These are phyloP conservation scores for Eupeodes latifasciatus DNA, from an alignment of 2,888 invertebrate genomes.

Conservation along the genomic window DNA sequence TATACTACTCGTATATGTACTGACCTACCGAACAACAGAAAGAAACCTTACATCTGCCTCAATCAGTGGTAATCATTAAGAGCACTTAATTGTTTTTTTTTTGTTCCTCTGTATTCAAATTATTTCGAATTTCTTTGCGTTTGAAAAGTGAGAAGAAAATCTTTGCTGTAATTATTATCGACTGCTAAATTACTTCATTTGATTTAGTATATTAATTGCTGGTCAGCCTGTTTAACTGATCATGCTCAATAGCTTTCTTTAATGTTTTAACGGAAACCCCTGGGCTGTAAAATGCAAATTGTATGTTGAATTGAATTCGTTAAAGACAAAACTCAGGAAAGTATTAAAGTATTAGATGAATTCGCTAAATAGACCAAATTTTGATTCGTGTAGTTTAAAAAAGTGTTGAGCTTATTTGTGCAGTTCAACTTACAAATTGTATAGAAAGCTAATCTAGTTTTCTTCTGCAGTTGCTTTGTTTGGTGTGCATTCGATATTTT, in stretches of 20 bases:
- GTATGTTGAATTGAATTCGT: no score
- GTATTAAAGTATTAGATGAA: no score
- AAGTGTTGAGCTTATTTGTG: no score
- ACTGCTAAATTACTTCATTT: not conserved
- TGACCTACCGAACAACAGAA: not conserved
- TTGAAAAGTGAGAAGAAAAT: not conserved
- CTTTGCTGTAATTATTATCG: not conserved
- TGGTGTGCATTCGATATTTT: no score
- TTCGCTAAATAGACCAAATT: no score
- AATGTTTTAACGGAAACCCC: not conserved
- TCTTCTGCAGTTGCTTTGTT: no score
- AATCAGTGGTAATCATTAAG: conserved; percentile 9
- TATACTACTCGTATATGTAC: not conserved
- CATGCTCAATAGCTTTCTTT: not conserved
- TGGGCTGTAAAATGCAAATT: not conserved
- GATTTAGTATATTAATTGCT: not conserved
- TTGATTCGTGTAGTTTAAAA: no score
- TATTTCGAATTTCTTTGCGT: not conserved
- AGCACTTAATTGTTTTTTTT: not conserved
- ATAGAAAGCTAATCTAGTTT: no score
- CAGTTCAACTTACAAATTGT: no score
- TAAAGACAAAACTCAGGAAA: no score
- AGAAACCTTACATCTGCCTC: conserved; percentile 1
- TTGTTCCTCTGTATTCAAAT: not conserved
- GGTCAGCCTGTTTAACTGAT: not conserved